These are phyloP conservation scores for Mormoops blainvillei DNA, from an alignment of 2,113 vertebrate species.

Conservation along the genomic window DNA sequence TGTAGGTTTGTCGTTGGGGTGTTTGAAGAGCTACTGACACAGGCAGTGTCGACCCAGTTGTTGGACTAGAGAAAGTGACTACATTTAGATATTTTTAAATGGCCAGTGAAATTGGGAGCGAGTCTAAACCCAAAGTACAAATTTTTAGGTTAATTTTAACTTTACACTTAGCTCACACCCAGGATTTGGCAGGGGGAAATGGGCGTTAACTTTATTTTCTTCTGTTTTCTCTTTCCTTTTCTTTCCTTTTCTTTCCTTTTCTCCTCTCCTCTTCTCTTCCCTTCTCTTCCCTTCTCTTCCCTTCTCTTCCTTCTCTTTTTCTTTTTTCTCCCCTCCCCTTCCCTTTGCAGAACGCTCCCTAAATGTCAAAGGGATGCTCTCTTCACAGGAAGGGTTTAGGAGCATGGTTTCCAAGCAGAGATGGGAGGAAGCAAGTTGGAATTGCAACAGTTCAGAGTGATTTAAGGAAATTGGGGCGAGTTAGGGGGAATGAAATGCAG, in stretches of 20 bases:
- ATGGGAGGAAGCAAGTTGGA: not conserved
- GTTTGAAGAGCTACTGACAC: not conserved
- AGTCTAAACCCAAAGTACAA: slow-evolving; percentile 64
- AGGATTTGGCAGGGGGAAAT: slow-evolving; percentile 58
- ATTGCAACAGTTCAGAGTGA: not conserved
- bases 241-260: not conserved
- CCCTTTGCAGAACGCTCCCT: not conserved
- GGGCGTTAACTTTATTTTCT: not conserved
- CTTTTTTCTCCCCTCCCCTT: no score
- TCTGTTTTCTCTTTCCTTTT: not conserved
- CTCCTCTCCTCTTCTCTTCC: not conserved
- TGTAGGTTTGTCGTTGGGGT: not conserved
- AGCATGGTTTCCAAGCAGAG: not conserved
- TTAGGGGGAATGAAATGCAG: not conserved
- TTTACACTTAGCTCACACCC: slow-evolving; percentile 62
- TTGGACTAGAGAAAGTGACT: not conserved
- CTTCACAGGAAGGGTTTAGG: not conserved
- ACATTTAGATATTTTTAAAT: slow-evolving; percentile 56
- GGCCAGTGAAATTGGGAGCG: slow-evolving; percentile 21
- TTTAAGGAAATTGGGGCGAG: not conserved
- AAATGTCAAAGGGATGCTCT: not conserved
- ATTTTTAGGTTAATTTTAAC: slow-evolving; percentile 74
- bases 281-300: no score
- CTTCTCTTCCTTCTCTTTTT: not conserved
- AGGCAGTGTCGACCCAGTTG: not conserved